phyloP scores from a whole-genome alignment of 2,888 invertebrate species.

The Megastigmus dorsalis region DNA sequence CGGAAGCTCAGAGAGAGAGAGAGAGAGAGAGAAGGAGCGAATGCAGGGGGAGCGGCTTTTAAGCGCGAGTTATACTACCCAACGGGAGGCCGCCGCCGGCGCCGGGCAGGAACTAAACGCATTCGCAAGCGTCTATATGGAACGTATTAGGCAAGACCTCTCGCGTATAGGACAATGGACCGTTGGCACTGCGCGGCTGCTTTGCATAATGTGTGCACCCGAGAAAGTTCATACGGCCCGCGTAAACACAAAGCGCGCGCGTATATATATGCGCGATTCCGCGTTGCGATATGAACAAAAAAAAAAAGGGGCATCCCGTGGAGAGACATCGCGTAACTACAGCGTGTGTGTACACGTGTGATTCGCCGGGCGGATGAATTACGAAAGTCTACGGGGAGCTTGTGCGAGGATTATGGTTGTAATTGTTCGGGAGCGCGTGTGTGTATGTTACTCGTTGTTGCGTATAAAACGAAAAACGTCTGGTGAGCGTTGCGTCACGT shows the following conservation, averaged over 20 bases:
- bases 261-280: no score
- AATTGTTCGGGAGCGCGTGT: no score
- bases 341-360: no score
- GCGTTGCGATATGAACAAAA: neutral
- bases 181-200: no score
- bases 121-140: neutral
- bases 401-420: no score
- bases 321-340: no score
- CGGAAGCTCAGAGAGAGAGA: conserved; percentile 14
- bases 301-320: neutral
- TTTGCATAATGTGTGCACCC: conserved; percentile 13
- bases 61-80: neutral
- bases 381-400: neutral
- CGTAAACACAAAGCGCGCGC: neutral
- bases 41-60: neutral
- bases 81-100: no score
- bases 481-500: no score
- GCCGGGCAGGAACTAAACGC: conserved; percentile 16
- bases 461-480: no score
- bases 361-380: no score
- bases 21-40: no score
- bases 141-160: conserved; percentile 6
- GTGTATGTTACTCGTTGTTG: no score
- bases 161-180: neutral
- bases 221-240: neutral